Evolutionary conservation across 2,888 invertebrate species (phyloP), one percentile per base, ranked within the genome.

Genomic region (Xylophagus ater): DNA sequence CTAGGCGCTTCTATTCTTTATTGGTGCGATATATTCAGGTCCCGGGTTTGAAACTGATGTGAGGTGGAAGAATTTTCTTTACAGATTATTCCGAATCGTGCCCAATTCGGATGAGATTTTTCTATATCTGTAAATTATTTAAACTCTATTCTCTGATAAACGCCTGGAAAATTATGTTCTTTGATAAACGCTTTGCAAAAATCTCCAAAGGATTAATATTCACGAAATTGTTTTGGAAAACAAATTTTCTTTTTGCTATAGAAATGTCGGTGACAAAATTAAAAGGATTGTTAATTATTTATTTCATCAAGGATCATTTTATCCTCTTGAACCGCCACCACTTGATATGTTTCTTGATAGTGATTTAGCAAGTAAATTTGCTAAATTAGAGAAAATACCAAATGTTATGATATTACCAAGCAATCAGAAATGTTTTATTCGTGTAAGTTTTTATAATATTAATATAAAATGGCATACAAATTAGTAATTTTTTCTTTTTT

Each of bases 351-450:
- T 73, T 47, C 57, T 82, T 7, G 89, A 92, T 64, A 73, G 77
- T 12, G 72, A 74, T 46, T 68, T 84, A 44, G 80, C 82, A 67
- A 74, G 77, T 30, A 72, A 74, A 52, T 74, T 78, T 62, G 81
- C 78, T n/a, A 72, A 74, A 42, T 68, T 94, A 47, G 67, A 78
- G 8, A 62, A 68, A 41, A 74, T 79, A 37, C 94, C 93, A 4
- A 88, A 94, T 59, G 53, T 93, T 33, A 66, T 94, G 12, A 64
- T 93, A 42, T 60, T 88, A 49, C 92, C 93, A 0, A 90, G 92
- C 4, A 82, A 83, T 59, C 76, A 92, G 51, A 73, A 81, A 57
- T 76, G 80, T 60, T 93, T 89, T 55, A 69, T 83, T 34, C 83
- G 86, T 70, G 83, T 84, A 61, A 60, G 53, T 50, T 7, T 14